Evolutionary conservation across 2,888 invertebrate genomes (phyloP), one percentile per base, ranked within the genome.

Genomic region (Troides oblongomaculatus): DNA sequence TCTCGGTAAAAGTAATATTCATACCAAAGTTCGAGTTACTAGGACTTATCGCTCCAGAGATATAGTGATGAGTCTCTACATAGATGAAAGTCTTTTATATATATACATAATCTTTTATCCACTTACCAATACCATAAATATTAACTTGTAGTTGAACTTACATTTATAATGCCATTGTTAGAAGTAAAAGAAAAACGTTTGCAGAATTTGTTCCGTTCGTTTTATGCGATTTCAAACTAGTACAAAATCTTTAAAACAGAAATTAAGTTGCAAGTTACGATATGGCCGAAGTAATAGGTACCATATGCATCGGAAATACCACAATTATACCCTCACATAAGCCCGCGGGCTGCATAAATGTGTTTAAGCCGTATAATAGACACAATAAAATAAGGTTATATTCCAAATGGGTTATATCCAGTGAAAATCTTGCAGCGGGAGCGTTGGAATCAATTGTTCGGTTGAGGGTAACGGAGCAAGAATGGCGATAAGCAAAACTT

Each of bases 401-500:
- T 86, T 82, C 85, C 78, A 81, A 81, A 82, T 79, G 79, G 78
- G 78, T 75, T 84, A 83, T 87, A 84, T 83, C 81, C 80, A 74
- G 79, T 75, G 77, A 80, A 39, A 83, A 84, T 84, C 81, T 79
- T 81, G 77, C 79, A 77, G 79, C 77, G 79, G 76, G 82, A 81
- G 79, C 80, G 82, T 81, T 85, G 80, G 84, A 88, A 88, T 89
- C 90, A 89, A 90, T 90, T 89, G 89, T 86, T 83, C 81, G 83
- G 80, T 82, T 81, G 85, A 81, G 84, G 86, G 82, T 88, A 89
- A 88, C 89, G 88, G 85, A 84, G 81, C 83, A 84, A 80, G 83
- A 81, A 75, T 80, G 81, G 82, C 88, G 89, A 88, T 89, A 90
- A 89, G 88, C 84, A 81, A 82, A 87, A 89, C 86, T 85, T 89